Evolutionary conservation across 2,797 vertebrate species (phyloP).

Genomic region (Sylvilagus floridanus): DNA sequence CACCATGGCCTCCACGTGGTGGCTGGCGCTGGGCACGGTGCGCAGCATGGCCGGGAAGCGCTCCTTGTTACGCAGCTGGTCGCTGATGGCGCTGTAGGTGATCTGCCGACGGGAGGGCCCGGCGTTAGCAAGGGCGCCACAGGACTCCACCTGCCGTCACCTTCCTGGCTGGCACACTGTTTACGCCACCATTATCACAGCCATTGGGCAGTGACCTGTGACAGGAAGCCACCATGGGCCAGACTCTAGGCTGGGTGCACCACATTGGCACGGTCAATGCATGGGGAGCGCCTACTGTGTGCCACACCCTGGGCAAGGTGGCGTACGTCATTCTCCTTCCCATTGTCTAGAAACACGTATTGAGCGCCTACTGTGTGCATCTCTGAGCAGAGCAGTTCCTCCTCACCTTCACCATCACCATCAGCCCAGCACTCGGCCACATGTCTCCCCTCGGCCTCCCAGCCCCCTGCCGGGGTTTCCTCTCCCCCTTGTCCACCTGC

Average conservation of each 20-base stretch:
- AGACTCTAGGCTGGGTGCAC: fast-evolving
- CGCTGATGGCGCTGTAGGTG: constrained; percentile 75
- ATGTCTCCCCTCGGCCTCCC: neutral
- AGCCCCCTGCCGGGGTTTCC: neutral
- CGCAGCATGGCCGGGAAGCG: constrained; percentile 90
- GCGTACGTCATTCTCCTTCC: too few relatives aligned
- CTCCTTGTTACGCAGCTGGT: constrained; percentile 64
- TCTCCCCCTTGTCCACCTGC: neutral
- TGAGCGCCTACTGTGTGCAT: neutral
- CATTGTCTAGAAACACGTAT: neutral
- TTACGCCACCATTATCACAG: fast-evolving
- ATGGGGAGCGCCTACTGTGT: neutral
- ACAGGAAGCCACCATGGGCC: neutral
- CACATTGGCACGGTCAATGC: too few relatives aligned
- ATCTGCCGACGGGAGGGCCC: constrained; percentile 57
- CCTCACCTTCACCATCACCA: too few relatives aligned
- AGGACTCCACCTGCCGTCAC: fast-evolving
- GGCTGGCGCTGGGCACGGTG: constrained; percentile 90
- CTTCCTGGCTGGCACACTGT: neutral
- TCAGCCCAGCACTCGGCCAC: neutral
- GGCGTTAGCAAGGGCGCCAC: fast-evolving
- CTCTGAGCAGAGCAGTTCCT: neutral
- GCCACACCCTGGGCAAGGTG: neutral
- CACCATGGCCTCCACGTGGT: constrained; percentile 90
- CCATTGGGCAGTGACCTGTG: too few relatives aligned